Evolutionary conservation across 2,797 vertebrate species (phyloP), one percentile per base, ranked within the genome.

Genomic region (Balearica regulorum): DNA sequence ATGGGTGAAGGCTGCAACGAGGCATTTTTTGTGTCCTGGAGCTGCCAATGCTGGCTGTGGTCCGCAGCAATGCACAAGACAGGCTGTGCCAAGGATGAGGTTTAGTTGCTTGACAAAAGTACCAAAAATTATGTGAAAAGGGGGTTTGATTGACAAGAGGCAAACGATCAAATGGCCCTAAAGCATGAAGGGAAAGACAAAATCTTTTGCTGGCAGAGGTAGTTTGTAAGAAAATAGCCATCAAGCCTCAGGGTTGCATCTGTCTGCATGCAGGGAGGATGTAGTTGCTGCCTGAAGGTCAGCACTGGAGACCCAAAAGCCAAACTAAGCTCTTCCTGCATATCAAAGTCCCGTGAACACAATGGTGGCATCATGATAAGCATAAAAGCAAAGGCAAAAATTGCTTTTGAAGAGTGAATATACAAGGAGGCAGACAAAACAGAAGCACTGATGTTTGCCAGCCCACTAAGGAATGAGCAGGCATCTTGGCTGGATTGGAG

Each of bases 341-440:
- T 16, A 28, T 29, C 22, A 1, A 25, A 28, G 13, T 6, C 46
- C 54, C 1, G 2, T 2, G 4, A 41, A 53, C n/a, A 24, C 29
- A 31, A 41, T 21, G 13, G 53, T 16, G n/a, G 33, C 24, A 29
- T 26, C 18, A 1, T 5, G 9, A 10, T 5, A 35, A 39, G 29
- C 39, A 6, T 5, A 21, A 44, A 72, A 41, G 14, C 28, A 17
- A 29, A 53, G 53, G 66, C 37, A 21, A 51, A 65, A 44, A 13
- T 58, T 16, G 24, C 37, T 71, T 61, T 19, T n/a, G 58, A 51
- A 58, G 58, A 58, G 44, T 16, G 17, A 37, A 29, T 5, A 28
- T 29, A 16, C 29, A 33, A n/a, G 14, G 35, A 29, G 29, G 28
- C 33, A 37, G 39, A 11, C n/a, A 13, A 43, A 54, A 24, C 1